A percentile compares a stretch with the other conserved stretches of the same genome.
Conservation (phyloP, 2,797 vertebrate species). For the Caiman crocodilus region DNA sequence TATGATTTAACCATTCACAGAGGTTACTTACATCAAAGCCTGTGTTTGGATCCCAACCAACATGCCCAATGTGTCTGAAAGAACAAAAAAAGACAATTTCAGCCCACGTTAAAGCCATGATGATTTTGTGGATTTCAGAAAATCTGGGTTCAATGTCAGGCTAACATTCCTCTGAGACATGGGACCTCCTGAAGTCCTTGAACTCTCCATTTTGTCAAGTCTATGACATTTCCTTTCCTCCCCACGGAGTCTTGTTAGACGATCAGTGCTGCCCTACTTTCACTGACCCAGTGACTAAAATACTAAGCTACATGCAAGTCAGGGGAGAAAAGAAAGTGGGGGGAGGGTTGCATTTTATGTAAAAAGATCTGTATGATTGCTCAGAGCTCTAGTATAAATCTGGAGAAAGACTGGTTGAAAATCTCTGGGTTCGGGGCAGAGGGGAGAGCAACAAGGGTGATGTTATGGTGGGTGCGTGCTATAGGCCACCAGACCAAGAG, state of each 20-base stretch:
- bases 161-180: background rate
- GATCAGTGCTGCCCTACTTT: too few relatives aligned
- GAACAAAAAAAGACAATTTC: slow-evolving; percentile 45
- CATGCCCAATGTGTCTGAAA: slow-evolving; percentile 95
- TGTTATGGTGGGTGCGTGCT: too few relatives aligned
- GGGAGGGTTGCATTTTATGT: too few relatives aligned
- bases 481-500: too few relatives aligned
- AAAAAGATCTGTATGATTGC: too few relatives aligned
- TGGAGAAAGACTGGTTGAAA: too few relatives aligned
- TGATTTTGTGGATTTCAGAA: background rate
- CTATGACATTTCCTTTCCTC: background rate
- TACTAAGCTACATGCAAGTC: too few relatives aligned
- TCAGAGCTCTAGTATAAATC: too few relatives aligned
- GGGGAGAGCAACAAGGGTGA: too few relatives aligned
- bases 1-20: background rate
- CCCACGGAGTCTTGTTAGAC: background rate
- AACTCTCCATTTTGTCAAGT: background rate
- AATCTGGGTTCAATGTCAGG: background rate
- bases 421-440: too few relatives aligned
- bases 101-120: slow-evolving; percentile 16
- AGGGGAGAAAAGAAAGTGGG: too few relatives aligned
- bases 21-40: slow-evolving; percentile 97
- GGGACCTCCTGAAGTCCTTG: background rate
- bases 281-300: too few relatives aligned
- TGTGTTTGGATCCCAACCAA: slow-evolving; percentile 99